Base-by-base conservation (phyloP, 2,113 vertebrate genomes). In the Ranitomeya variabilis region DNA sequence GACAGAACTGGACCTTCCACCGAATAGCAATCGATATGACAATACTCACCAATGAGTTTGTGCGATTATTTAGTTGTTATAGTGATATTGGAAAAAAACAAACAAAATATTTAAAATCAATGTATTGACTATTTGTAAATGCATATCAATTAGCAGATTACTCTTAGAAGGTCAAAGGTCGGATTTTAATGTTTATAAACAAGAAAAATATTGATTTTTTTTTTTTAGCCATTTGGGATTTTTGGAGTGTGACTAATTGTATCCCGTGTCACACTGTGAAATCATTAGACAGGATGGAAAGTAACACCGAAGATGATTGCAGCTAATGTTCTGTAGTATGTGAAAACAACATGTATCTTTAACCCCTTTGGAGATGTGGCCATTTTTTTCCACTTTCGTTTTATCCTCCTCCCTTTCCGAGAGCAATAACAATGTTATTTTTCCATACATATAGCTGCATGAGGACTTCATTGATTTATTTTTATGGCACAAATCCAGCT, bases 181-280 rank as follows among this genome's bases (percentile, higher is more conserved):
- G 10, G 12, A 51, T 67, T 67, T 87, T 52, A 69, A 55, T 87
- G 86, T 80, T 80, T 87, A 21, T 79, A 67, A 80, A 80, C 59
- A 55, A 69, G 76, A 31, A 87, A 45, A 64, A 57, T 54, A 87
- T 86, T 80, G 86, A 87, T 87, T 57, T 16, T 13, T 79, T 13
- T 79, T 31, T 86, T 86, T 62, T 7, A 55, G 26, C 54, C 71
- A 67, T 87, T 66, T 57, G 31, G 37, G 59, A 51, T 4, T 55
- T 87, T 87, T 80, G n/a, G 45, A 87, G 62, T 80, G 76, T 52
- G n/a, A 69, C 86, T 80, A 80, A 87, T 87, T 87, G 67, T 14
- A 87, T 80, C 51, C 45, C 23, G 69, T 21, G 45, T 80, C 66
- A 55, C 66, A 51, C 15, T 1, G 31, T 66, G 19, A 57, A 13